Base-by-base conservation (phyloP, 1,140 invertebrate genomes). In the Plutomurus gul region DNA sequence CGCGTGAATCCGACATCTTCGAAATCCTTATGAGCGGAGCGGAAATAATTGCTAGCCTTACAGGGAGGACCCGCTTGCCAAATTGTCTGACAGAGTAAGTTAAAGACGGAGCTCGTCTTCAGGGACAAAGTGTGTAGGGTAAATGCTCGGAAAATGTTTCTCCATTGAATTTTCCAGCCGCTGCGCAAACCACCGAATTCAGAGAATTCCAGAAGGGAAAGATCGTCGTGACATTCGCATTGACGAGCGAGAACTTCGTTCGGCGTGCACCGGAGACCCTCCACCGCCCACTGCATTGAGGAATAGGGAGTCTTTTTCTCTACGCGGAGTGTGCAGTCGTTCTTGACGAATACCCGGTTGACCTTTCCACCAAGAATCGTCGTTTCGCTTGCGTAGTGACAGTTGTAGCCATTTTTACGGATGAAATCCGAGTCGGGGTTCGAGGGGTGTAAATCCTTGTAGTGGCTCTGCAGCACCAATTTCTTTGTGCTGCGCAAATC, bases 211-310 rank as follows among this genome's bases (percentile, higher is more conserved):
- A 37, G 13, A 0, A 80, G 49, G 3, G 39, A 60, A 13, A 80
- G 51, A 11, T 79, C 65, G 22, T 47, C 13, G 22, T 75, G 80
- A 43, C 80, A 82, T 37, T 73, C 46, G 36, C 49, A 18, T 43
- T 78, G 77, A 4, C 73, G 22, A 13, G 77, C 43, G 1, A 82
- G 49, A 11, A 79, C 77, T 72, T 76, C 20, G 51, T 82, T 82
- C 10, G 56, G 39, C 25, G 49, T 75, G 10, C 6, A 27, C 1
- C 7, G 22, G 27, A 39, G 11, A 1, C 76, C 49, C n/a, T 78
- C 37, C 0, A 78, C 33, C 43, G 71, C 51, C 47, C 47, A 75
- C 27, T 78, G 72, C 49, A 76, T 49, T n/a, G 27, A 56, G 10
- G 16, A n/a, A 47, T 82, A 75, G 1, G 76, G 80, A 20, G 46